A percentile compares a stretch with the other conserved stretches of the same genome.
phyloP scores from a whole-genome alignment of 2,888 invertebrate species.

The Sarcophaga variegata region DNA sequence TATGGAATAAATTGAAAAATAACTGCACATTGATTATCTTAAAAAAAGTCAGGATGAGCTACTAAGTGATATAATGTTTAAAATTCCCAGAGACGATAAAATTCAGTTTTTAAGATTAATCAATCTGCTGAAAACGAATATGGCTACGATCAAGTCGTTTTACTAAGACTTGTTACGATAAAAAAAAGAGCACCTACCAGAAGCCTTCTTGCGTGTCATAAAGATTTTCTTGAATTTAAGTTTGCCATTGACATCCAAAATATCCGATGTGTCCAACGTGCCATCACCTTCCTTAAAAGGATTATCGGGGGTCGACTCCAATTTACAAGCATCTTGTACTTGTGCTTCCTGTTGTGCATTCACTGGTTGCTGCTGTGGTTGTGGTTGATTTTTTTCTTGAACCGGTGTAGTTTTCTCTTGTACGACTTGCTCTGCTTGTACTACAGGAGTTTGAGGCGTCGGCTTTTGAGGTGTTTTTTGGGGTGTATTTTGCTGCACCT shows the following conservation, averaged over 20 bases:
- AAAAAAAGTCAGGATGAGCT: no score
- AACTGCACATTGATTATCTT: no score
- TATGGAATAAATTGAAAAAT: no score
- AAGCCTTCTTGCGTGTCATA: slow-evolving; percentile 80
- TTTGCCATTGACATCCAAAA: slow-evolving; percentile 72
- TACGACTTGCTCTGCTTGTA: background rate
- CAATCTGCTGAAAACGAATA: no score
- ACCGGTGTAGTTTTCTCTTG: no score
- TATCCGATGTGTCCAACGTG: slow-evolving; percentile 54
- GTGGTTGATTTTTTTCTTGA: no score
- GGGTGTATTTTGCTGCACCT: background rate
- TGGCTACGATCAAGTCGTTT: no score
- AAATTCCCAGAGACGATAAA: no score
- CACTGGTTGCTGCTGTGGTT: no score
- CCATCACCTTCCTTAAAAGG: slow-evolving; percentile 54
- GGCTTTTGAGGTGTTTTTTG: background rate
- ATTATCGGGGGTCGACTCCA: slow-evolving; percentile 58
- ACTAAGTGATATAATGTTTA: no score
- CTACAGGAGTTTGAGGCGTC: background rate
- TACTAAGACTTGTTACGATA: no score
- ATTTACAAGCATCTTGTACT: slow-evolving; percentile 6
- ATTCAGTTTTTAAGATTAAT: no score
- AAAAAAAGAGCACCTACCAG: slow-evolving; percentile 73
- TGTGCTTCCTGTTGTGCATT: background rate
- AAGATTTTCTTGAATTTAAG: slow-evolving; percentile 80